Percentiles rank a stretch among this genome's conserved stretches.
phyloP scores from a whole-genome alignment of 1,140 invertebrate species.

The Lasioglossum albipes region DNA sequence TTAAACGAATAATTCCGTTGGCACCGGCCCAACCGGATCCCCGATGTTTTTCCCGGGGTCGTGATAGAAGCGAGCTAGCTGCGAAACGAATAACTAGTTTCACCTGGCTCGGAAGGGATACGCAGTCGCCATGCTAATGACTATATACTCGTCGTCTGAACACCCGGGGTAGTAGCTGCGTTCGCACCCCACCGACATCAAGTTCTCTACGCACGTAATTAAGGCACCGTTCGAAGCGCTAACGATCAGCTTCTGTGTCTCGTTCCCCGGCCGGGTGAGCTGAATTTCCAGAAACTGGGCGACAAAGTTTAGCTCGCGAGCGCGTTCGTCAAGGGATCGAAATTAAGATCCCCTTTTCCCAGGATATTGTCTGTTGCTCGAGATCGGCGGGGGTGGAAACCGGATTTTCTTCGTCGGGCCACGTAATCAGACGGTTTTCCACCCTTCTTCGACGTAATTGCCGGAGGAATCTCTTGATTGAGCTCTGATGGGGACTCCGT shows the following conservation, averaged over 20 bases:
- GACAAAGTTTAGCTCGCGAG: conserved; percentile 39
- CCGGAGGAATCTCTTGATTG: background rate
- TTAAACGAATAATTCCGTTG: conserved; percentile 6
- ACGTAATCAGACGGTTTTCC: background rate
- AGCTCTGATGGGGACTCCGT: background rate
- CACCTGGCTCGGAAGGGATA: background rate
- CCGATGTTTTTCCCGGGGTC: background rate
- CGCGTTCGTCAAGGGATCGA: conserved; percentile 30
- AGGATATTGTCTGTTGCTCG: conserved; percentile 14
- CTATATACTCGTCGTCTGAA: background rate
- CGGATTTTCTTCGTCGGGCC: conserved; percentile 18
- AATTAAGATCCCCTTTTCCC: conserved; percentile 3
- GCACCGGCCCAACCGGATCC: background rate
- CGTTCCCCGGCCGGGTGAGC: background rate
- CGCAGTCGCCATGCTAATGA: conserved; percentile 20
- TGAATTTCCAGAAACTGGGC: conserved; percentile 39
- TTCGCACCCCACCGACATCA: conserved; percentile 9
- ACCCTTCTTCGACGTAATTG: background rate
- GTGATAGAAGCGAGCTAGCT: background rate
- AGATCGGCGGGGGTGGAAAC: background rate
- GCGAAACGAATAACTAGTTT: conserved; percentile 6
- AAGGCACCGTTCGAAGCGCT: conserved; percentile 37
- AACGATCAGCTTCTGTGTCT: conserved; percentile 38
- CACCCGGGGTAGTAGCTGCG: background rate
- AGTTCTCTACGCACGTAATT: conserved; percentile 52